Evolutionary conservation across 2,113 vertebrate genomes (phyloP).

Genomic region (Chaetodon auriga): DNA sequence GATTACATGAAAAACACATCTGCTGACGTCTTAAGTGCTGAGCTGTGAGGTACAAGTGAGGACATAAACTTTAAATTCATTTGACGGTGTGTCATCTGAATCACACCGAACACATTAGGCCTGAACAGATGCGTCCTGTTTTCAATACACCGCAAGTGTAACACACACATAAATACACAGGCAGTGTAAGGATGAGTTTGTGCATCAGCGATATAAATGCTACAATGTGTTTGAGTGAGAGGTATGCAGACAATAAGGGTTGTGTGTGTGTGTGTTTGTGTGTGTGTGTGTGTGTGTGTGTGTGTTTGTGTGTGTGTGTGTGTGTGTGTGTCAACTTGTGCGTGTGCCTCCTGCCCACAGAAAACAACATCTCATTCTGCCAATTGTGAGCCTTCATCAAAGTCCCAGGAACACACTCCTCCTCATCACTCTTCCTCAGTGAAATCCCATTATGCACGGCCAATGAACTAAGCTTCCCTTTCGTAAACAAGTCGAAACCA

Average conservation of each 20-base stretch:
- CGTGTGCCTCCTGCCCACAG: conserved; percentile 10
- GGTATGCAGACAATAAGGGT: conserved; percentile 14
- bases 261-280: not conserved
- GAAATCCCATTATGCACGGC: conserved; percentile 57
- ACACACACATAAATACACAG: conserved; percentile 8
- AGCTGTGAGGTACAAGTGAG: conserved; percentile 10
- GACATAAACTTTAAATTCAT: conserved; percentile 9
- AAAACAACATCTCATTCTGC: conserved; percentile 57
- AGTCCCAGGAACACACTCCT: conserved; percentile 40
- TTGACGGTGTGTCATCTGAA: conserved; percentile 38
- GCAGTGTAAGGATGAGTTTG: conserved; percentile 6
- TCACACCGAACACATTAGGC: conserved; percentile 68
- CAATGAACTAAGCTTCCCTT: conserved; percentile 42
- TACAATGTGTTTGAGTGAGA: conserved; percentile 7
- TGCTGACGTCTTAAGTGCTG: conserved; percentile 12
- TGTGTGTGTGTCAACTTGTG: not conserved
- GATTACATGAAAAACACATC: not conserved
- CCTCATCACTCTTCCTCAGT: conserved; percentile 38
- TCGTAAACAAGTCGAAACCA: conserved; percentile 55
- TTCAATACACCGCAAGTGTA: conserved; percentile 10
- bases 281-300: not conserved
- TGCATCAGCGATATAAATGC: conserved; percentile 6
- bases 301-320: not conserved
- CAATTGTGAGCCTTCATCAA: conserved; percentile 21
- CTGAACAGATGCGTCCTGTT: conserved; percentile 53